These are phyloP conservation scores for Adelges cooleyi DNA, from an alignment of 1,140 invertebrate genomes.

Conservation along the genomic window DNA sequence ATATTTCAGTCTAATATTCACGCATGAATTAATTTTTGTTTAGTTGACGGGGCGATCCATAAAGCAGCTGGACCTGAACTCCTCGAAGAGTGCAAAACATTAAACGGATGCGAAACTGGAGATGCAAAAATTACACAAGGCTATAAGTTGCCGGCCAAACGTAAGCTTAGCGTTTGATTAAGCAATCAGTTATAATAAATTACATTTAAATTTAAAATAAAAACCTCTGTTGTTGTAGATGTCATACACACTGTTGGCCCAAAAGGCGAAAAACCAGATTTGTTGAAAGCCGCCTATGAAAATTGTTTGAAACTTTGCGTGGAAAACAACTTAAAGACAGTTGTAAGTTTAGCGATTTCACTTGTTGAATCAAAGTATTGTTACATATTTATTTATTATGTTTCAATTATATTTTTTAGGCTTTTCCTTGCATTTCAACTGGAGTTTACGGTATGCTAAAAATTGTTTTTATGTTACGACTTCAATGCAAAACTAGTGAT, in stretches of 20 bases:
- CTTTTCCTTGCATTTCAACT: constrained; percentile 78
- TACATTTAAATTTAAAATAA: constrained; percentile 34
- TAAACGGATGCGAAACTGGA: constrained; percentile 62
- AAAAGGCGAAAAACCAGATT: constrained; percentile 52
- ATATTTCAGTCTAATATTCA: background rate
- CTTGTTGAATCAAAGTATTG: background rate
- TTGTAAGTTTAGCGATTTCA: constrained; percentile 40
- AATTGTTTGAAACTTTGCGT: constrained; percentile 49
- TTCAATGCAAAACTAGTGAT: too few species aligned
- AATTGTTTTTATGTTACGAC: too few species aligned
- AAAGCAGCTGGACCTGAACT: constrained; percentile 55
- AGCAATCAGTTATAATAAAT: background rate
- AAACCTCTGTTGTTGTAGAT: constrained; percentile 48
- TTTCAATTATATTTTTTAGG: constrained; percentile 34
- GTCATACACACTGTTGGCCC: constrained; percentile 77
- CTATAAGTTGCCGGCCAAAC: constrained; percentile 65
- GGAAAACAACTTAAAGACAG: constrained; percentile 50
- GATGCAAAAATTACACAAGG: constrained; percentile 71
- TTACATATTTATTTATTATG: background rate
- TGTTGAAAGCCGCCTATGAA: constrained; percentile 56
- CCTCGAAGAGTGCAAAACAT: constrained; percentile 55
- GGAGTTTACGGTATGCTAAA: constrained; percentile 55
- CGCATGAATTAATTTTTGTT: too few species aligned
- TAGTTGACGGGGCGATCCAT: constrained; percentile 78
- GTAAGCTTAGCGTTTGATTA: constrained; percentile 38